phyloP scores from a whole-genome alignment of 2,888 invertebrate genomes.

The Cloeon dipterum region DNA sequence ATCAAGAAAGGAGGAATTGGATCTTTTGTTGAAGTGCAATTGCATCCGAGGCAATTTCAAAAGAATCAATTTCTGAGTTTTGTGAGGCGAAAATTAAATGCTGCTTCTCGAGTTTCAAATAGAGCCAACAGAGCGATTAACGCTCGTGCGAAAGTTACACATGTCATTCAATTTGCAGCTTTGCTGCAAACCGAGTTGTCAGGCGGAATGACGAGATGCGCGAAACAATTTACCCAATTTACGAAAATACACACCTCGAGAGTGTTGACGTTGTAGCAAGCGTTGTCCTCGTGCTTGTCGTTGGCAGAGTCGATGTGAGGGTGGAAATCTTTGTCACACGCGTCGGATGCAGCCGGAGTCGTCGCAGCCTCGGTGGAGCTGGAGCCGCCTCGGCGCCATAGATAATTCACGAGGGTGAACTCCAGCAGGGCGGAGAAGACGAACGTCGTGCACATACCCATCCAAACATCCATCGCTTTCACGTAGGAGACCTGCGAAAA shows the following conservation, averaged over 20 bases:
- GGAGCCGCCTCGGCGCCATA: conserved; percentile 12
- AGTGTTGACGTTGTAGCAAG: background rate
- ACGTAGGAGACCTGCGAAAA: conserved; percentile 13
- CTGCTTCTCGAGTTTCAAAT: too few species aligned
- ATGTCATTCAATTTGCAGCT: too few species aligned
- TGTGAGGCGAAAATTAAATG: too few species aligned
- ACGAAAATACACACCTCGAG: conserved; percentile 1
- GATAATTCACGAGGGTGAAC: conserved; percentile 16
- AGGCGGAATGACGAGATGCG: too few species aligned
- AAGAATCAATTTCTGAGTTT: too few species aligned
- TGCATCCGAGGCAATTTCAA: too few species aligned
- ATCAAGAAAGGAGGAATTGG: too few species aligned
- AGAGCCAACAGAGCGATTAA: too few species aligned
- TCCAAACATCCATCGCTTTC: conserved; percentile 8
- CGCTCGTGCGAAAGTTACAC: too few species aligned
- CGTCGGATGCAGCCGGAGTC: conserved; percentile 70
- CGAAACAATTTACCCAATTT: too few species aligned
- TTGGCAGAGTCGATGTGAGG: conserved; percentile 37
- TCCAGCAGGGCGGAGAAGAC: conserved; percentile 16
- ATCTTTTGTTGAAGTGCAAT: too few species aligned
- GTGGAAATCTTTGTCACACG: conserved; percentile 62
- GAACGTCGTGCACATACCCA: conserved; percentile 13
- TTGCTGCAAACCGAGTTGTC: too few species aligned
- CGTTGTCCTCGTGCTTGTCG: conserved; percentile 4
- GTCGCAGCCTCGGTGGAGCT: background rate